Percentiles rank a stretch among this genome's conserved stretches.
These are phyloP conservation scores for Julus scanicus DNA, from an alignment of 2,888 invertebrate species.

Conservation along the genomic window DNA sequence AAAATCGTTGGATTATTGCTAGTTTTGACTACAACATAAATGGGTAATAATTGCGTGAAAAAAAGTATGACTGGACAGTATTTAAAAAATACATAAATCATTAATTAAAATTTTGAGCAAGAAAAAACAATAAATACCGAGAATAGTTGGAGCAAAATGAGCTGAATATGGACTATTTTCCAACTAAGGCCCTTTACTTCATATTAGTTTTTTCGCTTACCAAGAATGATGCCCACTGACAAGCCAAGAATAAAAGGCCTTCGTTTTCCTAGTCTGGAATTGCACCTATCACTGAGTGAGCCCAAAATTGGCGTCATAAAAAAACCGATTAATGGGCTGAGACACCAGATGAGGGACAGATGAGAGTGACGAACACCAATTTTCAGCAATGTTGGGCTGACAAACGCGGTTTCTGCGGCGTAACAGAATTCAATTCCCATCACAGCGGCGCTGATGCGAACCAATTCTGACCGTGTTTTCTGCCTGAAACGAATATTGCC, in stretches of 20 bases:
- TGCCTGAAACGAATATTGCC: slow-evolving; percentile 69
- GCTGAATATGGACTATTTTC: no score
- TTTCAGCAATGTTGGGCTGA: slow-evolving; percentile 91
- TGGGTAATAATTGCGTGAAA: no score
- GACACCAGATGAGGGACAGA: slow-evolving; percentile 96
- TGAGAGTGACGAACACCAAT: slow-evolving; percentile 90
- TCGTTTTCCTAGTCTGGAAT: slow-evolving; percentile 81
- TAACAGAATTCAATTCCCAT: slow-evolving; percentile 99
- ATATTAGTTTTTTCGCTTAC: slow-evolving; percentile 68
- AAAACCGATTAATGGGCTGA: slow-evolving; percentile 93
- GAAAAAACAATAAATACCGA: no score
- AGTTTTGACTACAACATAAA: no score
- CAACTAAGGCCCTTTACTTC: background rate
- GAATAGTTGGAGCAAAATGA: no score
- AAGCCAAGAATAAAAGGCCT: slow-evolving; percentile 91
- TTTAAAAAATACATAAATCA: no score
- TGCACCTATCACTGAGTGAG: slow-evolving; percentile 90
- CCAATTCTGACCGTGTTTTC: slow-evolving; percentile 82
- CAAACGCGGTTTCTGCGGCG: slow-evolving; percentile 97
- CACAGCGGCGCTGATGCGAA: slow-evolving; percentile 90
- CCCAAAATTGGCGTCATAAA: slow-evolving; percentile 93
- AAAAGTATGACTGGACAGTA: no score
- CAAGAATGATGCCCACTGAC: slow-evolving; percentile 88
- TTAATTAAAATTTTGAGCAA: no score
- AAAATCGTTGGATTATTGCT: no score